A percentile compares a stretch with the other conserved stretches of the same genome.
These are phyloP conservation scores for Ia io DNA, from an alignment of 2,113 vertebrate species.

Conservation along the genomic window DNA sequence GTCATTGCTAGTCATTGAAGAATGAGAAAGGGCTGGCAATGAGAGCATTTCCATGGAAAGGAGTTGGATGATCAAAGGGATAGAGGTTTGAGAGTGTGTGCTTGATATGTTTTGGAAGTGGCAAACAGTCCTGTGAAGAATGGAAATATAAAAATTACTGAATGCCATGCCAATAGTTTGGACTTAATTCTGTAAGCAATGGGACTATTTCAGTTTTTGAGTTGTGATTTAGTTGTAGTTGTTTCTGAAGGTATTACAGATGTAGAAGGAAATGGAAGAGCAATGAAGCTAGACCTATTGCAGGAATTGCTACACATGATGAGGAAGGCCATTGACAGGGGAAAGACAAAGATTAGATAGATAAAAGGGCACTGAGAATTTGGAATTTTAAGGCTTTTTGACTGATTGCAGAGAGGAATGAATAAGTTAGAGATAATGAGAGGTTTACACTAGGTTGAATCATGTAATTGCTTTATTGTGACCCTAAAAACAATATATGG, in stretches of 20 bases:
- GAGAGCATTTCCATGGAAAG: neutral
- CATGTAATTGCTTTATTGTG: neutral
- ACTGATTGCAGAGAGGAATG: neutral
- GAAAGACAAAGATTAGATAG: neutral
- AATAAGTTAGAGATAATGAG: neutral
- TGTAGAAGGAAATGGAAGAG: neutral
- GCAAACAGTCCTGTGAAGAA: neutral
- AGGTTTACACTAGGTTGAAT: neutral
- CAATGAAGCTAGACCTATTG: neutral
- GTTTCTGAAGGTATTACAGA: neutral
- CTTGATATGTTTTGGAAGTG: neutral
- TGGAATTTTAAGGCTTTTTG: neutral
- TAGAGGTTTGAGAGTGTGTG: neutral
- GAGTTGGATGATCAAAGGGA: neutral
- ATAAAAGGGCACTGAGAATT: neutral
- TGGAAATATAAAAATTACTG: neutral
- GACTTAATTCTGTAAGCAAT: neutral
- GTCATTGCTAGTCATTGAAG: neutral
- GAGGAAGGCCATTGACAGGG: neutral
- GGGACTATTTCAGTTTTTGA: neutral
- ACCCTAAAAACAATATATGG: neutral
- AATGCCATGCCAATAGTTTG: neutral
- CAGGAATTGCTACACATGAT: neutral
- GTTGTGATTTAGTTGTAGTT: neutral
- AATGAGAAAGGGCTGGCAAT: neutral